phyloP scores from a whole-genome alignment of 2,113 vertebrate species.

The Corydoras sp. region DNA sequence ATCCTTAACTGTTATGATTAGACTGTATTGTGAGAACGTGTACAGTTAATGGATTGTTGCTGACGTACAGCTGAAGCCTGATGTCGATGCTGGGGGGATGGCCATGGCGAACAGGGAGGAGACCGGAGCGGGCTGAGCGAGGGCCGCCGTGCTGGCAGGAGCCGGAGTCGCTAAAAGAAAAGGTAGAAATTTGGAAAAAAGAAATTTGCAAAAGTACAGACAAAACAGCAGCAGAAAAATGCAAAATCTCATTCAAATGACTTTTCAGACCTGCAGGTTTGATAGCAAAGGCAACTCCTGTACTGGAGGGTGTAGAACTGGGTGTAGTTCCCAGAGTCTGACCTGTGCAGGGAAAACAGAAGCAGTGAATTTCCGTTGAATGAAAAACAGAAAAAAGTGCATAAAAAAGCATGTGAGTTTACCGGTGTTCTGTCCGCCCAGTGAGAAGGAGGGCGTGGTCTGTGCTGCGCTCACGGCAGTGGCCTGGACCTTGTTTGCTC shows the following conservation, averaged over 20 bases:
- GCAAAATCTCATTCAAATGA: too few species aligned
- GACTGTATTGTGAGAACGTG: background rate
- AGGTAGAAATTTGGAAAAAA: background rate
- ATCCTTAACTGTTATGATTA: too few species aligned
- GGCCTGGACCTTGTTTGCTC: slow-evolving; percentile 58
- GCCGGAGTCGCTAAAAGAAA: slow-evolving; percentile 48
- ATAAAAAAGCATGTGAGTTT: background rate
- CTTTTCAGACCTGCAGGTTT: slow-evolving; percentile 66
- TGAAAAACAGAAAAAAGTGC: background rate
- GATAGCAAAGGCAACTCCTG: slow-evolving; percentile 65
- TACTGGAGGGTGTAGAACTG: slow-evolving; percentile 38
- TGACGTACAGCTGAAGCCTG: slow-evolving; percentile 59
- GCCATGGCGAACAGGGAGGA: slow-evolving; percentile 61
- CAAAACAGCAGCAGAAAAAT: too few species aligned
- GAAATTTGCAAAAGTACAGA: background rate
- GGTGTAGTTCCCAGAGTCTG: slow-evolving; percentile 45
- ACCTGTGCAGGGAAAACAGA: slow-evolving; percentile 7
- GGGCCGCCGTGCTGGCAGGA: slow-evolving; percentile 48
- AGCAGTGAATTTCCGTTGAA: background rate
- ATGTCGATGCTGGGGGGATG: slow-evolving; percentile 30
- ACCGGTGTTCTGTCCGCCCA: slow-evolving; percentile 50
- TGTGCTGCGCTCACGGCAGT: slow-evolving; percentile 46
- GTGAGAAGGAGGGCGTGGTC: slow-evolving; percentile 52
- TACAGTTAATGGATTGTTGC: background rate
- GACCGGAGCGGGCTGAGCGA: slow-evolving; percentile 49